Evolutionary conservation across 2,797 vertebrate species (phyloP).

Genomic region (Myotis daubentonii): DNA sequence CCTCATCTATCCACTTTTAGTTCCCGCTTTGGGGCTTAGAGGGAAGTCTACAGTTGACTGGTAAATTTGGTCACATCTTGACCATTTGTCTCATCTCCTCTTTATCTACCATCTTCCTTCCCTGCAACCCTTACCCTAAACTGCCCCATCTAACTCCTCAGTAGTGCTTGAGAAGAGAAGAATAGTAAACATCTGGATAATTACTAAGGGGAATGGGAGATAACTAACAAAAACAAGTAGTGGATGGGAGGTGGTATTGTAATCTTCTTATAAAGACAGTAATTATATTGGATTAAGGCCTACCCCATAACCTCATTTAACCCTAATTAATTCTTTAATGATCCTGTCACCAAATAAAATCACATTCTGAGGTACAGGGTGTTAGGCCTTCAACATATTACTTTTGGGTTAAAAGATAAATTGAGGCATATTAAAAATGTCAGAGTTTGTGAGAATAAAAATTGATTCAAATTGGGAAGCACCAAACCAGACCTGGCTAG

Average conservation of each 20-base stretch:
- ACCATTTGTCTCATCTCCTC: too few relatives aligned
- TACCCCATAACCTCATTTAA: neutral
- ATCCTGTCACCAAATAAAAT: neutral
- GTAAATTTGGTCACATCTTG: too few relatives aligned
- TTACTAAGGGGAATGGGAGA: constrained; percentile 33
- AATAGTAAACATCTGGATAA: neutral
- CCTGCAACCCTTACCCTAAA: too few relatives aligned
- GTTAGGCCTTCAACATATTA: neutral
- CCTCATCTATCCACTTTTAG: too few relatives aligned
- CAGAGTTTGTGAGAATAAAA: neutral
- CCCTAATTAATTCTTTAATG: neutral
- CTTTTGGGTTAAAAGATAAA: neutral
- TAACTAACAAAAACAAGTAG: neutral
- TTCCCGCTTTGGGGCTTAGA: too few relatives aligned
- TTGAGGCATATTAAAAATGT: neutral
- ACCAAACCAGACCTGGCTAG: neutral
- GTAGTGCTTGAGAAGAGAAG: constrained; percentile 43
- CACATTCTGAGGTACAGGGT: neutral
- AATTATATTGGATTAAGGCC: neutral
- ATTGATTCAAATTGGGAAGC: neutral
- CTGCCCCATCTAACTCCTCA: too few relatives aligned
- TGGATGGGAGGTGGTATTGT: neutral
- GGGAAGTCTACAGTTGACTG: too few relatives aligned
- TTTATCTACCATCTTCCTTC: too few relatives aligned
- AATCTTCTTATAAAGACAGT: neutral